Base-by-base conservation (phyloP, 2,888 invertebrate species). In the Cylindroiulus punctatus region DNA sequence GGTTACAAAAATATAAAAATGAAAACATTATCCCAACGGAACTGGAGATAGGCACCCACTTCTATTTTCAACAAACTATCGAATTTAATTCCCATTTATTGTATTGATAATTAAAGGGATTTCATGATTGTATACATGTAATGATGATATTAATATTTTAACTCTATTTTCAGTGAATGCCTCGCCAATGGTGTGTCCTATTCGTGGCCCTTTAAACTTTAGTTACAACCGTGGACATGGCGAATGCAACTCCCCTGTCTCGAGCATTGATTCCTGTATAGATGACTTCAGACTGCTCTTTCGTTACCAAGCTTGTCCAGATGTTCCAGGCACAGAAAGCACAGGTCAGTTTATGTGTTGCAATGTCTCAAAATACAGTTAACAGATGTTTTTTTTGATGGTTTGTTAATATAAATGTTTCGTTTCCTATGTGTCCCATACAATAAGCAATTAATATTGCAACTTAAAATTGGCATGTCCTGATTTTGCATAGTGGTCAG, bases 261-360 rank as follows among this genome's bases (percentile, higher is more conserved):
- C 97, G 84, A 96, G 96, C 89, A 96, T 98, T 89, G 97, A 97
- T 91, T 95, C 96, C 90, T 98, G 98, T 91, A 97, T 97, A 0
- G 97, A 98, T 91, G 96, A 97, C 90, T 96, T 96, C 88, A 93
- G 96, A 88, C 93, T 98, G 86, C 93, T 97, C 88, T 94, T 98
- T 90, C 95, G 95, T 91, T 98, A 97, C 91, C 97, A 97, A 91
- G 97, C 97, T 5, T 98, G 98, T 91, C 96, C 96, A n/a, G 97
- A 97, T 91, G 95, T 97, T 7, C 94, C 94, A 88, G 96, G 96
- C 85, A 96, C 97, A 0, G 97, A 97, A 91, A 97, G 96, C 91
- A 95, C 96, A 90, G 96, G 97, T 97, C 87, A 88, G 88, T 87
- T n/a, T n/a, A 57, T 26, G 17, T n/a, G 8, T 40, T 8, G 3